Evolutionary conservation across 1,140 invertebrate species (phyloP).

Genomic region (Dendroctonus valens): DNA sequence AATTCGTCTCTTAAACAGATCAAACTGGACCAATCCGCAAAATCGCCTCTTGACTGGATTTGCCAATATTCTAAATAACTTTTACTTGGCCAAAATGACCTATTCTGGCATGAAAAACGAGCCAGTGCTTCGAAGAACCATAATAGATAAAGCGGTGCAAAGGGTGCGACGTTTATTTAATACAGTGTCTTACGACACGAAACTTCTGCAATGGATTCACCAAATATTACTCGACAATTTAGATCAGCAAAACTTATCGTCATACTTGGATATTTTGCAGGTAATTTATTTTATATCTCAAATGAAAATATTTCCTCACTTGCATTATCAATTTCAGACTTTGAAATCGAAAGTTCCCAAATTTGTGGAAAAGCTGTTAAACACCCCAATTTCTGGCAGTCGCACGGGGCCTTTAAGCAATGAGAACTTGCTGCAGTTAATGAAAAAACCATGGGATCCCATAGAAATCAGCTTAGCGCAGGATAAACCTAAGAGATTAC

Average conservation of each 20-base stretch:
- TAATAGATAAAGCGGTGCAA: constrained; percentile 70
- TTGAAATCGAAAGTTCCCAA: constrained; percentile 72
- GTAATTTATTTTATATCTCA: constrained; percentile 35
- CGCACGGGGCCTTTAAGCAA: constrained; percentile 52
- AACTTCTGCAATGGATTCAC: constrained; percentile 78
- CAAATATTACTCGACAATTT: constrained; percentile 69
- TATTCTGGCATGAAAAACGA: constrained; percentile 58
- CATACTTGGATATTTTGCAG: constrained; percentile 77
- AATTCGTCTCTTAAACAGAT: constrained; percentile 48
- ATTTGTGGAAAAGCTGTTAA: constrained; percentile 76
- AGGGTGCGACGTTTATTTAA: constrained; percentile 67
- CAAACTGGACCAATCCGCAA: constrained; percentile 66
- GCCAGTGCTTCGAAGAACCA: constrained; percentile 65
- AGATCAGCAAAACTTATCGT: constrained; percentile 64
- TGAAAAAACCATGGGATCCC: constrained; percentile 81
- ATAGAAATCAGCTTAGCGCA: constrained; percentile 47
- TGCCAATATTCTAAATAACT: constrained; percentile 67
- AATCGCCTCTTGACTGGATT: constrained; percentile 66
- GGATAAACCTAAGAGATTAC: constrained; percentile 60
- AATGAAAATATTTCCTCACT: background rate
- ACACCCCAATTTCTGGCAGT: constrained; percentile 52
- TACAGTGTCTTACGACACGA: constrained; percentile 66
- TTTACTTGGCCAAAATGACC: constrained; percentile 67
- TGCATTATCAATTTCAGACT: constrained; percentile 56
- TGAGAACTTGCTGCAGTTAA: constrained; percentile 59